These are phyloP conservation scores for Luffia ferchaultella DNA, from an alignment of 2,888 invertebrate species.

Conservation along the genomic window DNA sequence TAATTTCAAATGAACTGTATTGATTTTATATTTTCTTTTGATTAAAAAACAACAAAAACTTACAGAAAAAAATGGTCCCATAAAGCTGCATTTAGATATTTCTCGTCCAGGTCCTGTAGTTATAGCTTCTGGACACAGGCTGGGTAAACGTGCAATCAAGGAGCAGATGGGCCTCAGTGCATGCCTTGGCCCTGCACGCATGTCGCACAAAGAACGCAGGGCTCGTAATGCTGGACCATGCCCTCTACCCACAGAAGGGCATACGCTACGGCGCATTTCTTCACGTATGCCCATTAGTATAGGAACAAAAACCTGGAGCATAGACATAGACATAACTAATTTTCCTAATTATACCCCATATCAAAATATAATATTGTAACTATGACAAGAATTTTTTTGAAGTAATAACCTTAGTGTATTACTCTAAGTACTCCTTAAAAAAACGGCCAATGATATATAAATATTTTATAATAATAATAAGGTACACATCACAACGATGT, in stretches of 20 bases:
- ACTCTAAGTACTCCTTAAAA: no score
- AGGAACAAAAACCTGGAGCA: slow-evolving; percentile 48
- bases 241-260: slow-evolving; percentile 71
- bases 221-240: slow-evolving; percentile 76
- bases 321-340: no score
- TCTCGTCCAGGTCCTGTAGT: slow-evolving; percentile 86
- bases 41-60: slow-evolving; percentile 17
- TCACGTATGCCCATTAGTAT: slow-evolving; percentile 51
- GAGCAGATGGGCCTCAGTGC: slow-evolving; percentile 75
- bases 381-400: no score
- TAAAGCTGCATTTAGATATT: slow-evolving; percentile 81
- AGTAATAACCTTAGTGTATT: no score
- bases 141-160: slow-evolving; percentile 42
- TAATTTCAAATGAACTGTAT: no score
- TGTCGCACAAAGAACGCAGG: slow-evolving; percentile 81
- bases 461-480: no score
- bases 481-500: no score
- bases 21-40: background rate
- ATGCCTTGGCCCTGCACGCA: slow-evolving; percentile 72
- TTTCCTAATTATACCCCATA: no score
- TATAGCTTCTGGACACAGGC: slow-evolving; percentile 76
- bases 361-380: no score
- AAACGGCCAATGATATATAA: no score
- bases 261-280: slow-evolving; percentile 74
- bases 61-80: slow-evolving; percentile 92